Evolutionary conservation across 2,113 vertebrate species (phyloP), one percentile per base, ranked within the genome.

Genomic region (Aviceda subcristata): DNA sequence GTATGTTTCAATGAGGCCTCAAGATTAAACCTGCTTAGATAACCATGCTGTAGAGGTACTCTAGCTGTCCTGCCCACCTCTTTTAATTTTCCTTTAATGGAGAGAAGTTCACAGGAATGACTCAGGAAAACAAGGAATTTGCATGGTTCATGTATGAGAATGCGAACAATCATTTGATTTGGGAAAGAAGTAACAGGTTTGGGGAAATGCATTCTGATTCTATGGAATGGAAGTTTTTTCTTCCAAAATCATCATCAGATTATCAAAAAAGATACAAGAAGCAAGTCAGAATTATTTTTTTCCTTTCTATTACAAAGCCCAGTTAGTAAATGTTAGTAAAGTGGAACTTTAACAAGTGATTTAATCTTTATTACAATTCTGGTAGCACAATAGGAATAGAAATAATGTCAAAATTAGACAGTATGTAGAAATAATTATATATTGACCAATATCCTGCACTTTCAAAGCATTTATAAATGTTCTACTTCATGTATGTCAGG

Each of bases 101-200:
- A 67, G 45, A 90, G 50, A 88, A 81, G 30, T 74, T 71, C 75
- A 60, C 7, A 68, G 71, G 48, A 86, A 69, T 94, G 20, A 66
- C 72, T 68, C 48, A 50, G 75, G 80, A 92, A 91, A 88, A 72
- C 7, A 76, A 78, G 53, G 51, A 29, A 64, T 76, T 92, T 92
- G 18, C 46, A 64, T 77, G 81, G 72, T 75, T 94, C 21, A 9
- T 38, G 51, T 23, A 62, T 63, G 39, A 80, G 86, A 88, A 86
- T 22, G 22, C 56, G 36, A 78, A 91, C 4, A 93, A 88, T 60
- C 4, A 18, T 84, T 91, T 92, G 45, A 63, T 96, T 87, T 94
- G n/a, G 56, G 57, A 95, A 75, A 67, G 18, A 92, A 62, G 63
- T 85, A 95, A 89, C n/a, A 92, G 86, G 27, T 69, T 53, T 95